Percentiles rank a stretch among this genome's conserved stretches.
These are phyloP conservation scores for Ochropacha duplaris DNA, from an alignment of 2,888 invertebrate genomes.

Conservation along the genomic window DNA sequence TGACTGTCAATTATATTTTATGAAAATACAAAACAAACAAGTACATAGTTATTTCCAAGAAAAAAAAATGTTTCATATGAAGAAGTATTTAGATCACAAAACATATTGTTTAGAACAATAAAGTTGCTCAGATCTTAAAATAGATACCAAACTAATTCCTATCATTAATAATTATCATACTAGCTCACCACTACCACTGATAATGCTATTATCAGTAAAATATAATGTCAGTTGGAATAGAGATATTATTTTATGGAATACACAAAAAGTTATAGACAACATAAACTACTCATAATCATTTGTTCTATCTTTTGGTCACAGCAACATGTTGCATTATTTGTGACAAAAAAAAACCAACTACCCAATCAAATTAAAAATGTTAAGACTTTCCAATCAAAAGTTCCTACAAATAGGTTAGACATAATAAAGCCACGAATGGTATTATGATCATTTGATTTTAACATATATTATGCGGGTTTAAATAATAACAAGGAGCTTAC, in stretches of 20 bases:
- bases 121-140: background rate
- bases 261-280: background rate
- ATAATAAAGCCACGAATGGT: too few species aligned
- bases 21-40: background rate
- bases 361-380: background rate
- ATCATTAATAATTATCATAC: background rate
- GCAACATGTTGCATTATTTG: background rate
- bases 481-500: too few species aligned
- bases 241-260: background rate
- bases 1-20: background rate
- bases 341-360: background rate
- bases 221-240: background rate
- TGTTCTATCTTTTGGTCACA: background rate
- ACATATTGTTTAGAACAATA: background rate
- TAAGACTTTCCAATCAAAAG: background rate
- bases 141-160: background rate
- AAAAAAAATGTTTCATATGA: background rate
- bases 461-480: too few species aligned
- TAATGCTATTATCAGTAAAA: slow-evolving; percentile 4
- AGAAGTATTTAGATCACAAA: background rate
- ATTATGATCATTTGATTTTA: too few species aligned
- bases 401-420: too few species aligned
- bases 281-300: background rate
- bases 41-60: background rate
- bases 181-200: background rate